phyloP scores from a whole-genome alignment of 2,888 invertebrate genomes.

The Leptinotarsa peninsularis region DNA sequence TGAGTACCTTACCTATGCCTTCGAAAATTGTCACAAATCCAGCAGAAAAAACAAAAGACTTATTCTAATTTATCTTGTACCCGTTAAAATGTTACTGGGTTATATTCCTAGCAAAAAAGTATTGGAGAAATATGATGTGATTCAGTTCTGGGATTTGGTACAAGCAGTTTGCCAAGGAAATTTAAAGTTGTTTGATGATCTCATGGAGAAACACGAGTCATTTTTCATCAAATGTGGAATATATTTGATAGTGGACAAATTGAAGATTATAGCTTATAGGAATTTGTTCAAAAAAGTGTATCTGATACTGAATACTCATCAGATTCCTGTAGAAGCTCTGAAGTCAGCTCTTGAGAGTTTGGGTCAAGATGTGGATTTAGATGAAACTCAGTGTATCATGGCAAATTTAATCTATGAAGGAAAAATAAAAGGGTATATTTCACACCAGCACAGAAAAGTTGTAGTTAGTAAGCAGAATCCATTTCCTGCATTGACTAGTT shows the following conservation, averaged over 20 bases:
- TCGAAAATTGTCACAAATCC: constrained; percentile 86
- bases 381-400: constrained; percentile 96
- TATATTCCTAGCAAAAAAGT: constrained; percentile 89
- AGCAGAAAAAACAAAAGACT: constrained; percentile 89
- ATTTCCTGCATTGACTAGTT: constrained; percentile 83
- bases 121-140: constrained; percentile 88
- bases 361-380: constrained; percentile 89
- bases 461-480: constrained; percentile 98
- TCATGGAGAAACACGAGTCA: constrained; percentile 86
- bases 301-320: constrained; percentile 81
- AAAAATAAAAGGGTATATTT: constrained; percentile 98
- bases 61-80: constrained; percentile 94
- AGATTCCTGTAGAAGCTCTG: constrained; percentile 88
- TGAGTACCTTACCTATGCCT: constrained; percentile 91
- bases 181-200: constrained; percentile 82
- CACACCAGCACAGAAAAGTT: constrained; percentile 95
- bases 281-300: constrained; percentile 96
- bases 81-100: constrained; percentile 97
- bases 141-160: constrained; percentile 91
- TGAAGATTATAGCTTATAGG: constrained; percentile 94
- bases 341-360: constrained; percentile 84
- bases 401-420: constrained; percentile 97
- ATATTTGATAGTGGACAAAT: constrained; percentile 95
- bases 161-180: constrained; percentile 92
- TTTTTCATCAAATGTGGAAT: constrained; percentile 98